Percentiles rank a stretch among this genome's conserved stretches.
phyloP scores from a whole-genome alignment of 2,888 invertebrate genomes.

The Spisula subtruncata region DNA sequence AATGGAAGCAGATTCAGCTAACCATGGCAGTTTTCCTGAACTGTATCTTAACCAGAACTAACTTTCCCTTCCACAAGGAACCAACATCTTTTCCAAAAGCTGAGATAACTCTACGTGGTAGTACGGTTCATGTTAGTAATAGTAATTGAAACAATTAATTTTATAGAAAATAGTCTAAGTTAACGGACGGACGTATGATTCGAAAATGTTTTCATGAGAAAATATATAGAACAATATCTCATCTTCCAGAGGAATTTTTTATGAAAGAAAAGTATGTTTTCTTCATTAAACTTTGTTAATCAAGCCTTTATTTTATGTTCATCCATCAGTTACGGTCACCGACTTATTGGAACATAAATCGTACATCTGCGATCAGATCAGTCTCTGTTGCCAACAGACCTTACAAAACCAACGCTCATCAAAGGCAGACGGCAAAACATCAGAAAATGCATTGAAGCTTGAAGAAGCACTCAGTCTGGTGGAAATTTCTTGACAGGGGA shows the following conservation, averaged over 20 bases:
- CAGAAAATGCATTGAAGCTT: constrained; percentile 41
- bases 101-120: no score
- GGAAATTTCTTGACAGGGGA: constrained; percentile 31
- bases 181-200: neutral
- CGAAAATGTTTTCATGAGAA: neutral
- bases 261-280: constrained; percentile 32
- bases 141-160: no score
- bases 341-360: constrained; percentile 48
- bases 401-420: constrained; percentile 14
- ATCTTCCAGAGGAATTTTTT: neutral
- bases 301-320: constrained; percentile 37
- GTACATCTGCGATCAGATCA: constrained; percentile 41
- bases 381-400: constrained; percentile 15
- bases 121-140: no score
- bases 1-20: no score
- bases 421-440: constrained; percentile 37
- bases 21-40: no score
- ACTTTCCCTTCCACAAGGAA: no score
- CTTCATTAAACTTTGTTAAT: constrained; percentile 36
- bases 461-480: constrained; percentile 23
- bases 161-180: no score
- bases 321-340: constrained; percentile 49
- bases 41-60: no score
- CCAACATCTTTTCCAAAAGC: neutral
- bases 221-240: neutral